Evolutionary conservation across 2,888 invertebrate species (phyloP).

Genomic region (Torymus aiolomorphi): DNA sequence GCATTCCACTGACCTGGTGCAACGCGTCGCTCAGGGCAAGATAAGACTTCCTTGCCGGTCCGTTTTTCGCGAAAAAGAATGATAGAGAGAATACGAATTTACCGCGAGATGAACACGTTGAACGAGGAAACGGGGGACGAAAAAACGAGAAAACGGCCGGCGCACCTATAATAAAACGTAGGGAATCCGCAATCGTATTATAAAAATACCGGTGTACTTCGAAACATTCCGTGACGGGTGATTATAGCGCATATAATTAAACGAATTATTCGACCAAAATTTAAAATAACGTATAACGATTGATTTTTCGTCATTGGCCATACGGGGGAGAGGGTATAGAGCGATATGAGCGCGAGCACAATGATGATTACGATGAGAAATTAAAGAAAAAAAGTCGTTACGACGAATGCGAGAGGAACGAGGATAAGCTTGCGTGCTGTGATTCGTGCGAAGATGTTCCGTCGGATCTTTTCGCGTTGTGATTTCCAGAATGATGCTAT

Average conservation of each 20-base stretch:
- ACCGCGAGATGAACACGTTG: too few relatives aligned
- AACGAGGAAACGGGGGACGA: too few relatives aligned
- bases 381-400: background rate
- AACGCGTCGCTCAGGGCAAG: constrained; percentile 16
- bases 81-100: background rate
- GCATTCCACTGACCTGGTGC: constrained; percentile 45
- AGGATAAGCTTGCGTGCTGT: constrained; percentile 36
- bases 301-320: constrained; percentile 14
- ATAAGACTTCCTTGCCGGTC: constrained; percentile 50
- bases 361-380: too few relatives aligned
- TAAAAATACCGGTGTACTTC: constrained; percentile 37
- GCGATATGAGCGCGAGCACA: background rate
- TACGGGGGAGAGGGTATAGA: background rate
- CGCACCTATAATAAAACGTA: constrained; percentile 24
- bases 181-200: constrained; percentile 37
- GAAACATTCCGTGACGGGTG: constrained; percentile 43
- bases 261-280: constrained; percentile 42
- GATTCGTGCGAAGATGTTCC: constrained; percentile 25
- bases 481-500: background rate
- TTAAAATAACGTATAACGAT: background rate
- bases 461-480: constrained; percentile 3
- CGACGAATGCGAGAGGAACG: constrained; percentile 27
- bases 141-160: constrained; percentile 21
- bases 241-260: constrained; percentile 19
- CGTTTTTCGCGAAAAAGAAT: constrained; percentile 20